Evolutionary conservation across 2,888 invertebrate genomes (phyloP).

Genomic region (Imbricaverruca yamaguchii): DNA sequence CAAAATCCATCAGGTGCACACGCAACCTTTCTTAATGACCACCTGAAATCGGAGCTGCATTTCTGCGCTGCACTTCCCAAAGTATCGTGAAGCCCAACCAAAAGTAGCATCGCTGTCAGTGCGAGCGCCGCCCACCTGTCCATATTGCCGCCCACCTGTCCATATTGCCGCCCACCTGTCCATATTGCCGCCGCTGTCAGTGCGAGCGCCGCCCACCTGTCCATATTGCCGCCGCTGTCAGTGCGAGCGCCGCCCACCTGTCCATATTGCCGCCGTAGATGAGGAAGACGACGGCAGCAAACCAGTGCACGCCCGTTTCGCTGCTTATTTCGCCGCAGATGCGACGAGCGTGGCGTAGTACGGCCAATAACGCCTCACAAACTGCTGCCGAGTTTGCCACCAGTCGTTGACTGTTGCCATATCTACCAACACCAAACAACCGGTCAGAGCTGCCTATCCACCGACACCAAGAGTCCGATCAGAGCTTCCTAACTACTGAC

Average conservation of each 20-base stretch:
- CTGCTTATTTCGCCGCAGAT: neutral
- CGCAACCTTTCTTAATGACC: no score
- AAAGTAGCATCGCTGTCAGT: no score
- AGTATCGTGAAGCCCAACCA: no score
- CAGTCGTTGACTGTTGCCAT: neutral
- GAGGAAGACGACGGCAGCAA: conserved; percentile 27
- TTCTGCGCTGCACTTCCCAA: no score
- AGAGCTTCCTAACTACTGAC: no score
- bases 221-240: conserved; percentile 8
- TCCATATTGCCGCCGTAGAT: conserved; percentile 29
- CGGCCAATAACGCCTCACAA: neutral
- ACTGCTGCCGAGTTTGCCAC: neutral
- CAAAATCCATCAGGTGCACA: no score
- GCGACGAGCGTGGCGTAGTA: neutral
- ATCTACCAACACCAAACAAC: neutral
- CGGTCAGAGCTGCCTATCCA: no score
- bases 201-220: conserved; percentile 24
- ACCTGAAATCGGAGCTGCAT: no score
- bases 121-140: conserved; percentile 26
- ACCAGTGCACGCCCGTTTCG: conserved; percentile 25
- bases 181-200: neutral
- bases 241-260: conserved; percentile 26
- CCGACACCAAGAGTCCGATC: no score
- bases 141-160: conserved; percentile 25
- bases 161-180: conserved; percentile 25